Evolutionary conservation across 23 tunicate species (phyloP).

Genomic region (Ascidia mentula): DNA sequence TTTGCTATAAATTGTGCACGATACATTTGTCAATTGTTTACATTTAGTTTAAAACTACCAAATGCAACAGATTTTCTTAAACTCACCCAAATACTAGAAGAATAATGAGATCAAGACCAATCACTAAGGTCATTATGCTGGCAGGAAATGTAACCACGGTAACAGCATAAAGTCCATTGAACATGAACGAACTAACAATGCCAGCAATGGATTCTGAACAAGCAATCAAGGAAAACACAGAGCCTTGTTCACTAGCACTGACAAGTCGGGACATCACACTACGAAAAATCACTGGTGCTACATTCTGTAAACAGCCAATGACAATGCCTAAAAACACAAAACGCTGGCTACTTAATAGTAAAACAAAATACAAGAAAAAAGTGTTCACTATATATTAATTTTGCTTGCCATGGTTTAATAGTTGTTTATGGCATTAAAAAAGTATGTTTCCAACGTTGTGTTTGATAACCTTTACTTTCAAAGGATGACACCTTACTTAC

Average conservation of each 20-base stretch:
- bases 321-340: neutral
- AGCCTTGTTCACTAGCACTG: constrained; percentile 29
- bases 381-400: too few species aligned
- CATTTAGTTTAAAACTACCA: too few species aligned
- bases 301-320: neutral
- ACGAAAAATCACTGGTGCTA: constrained; percentile 49
- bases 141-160: constrained; percentile 29
- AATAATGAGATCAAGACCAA: neutral
- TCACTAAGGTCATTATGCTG: neutral
- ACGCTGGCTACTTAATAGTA: neutral
- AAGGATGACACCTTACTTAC: too few species aligned
- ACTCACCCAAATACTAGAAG: neutral
- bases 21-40: too few species aligned
- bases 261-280: constrained; percentile 65
- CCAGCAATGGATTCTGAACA: constrained; percentile 24
- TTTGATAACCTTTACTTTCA: too few species aligned
- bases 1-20: too few species aligned
- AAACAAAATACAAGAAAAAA: neutral
- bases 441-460: too few species aligned
- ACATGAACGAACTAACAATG: constrained; percentile 46
- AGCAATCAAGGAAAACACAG: constrained; percentile 57
- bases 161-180: constrained; percentile 56
- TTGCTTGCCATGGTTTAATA: too few species aligned
- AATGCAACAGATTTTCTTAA: too few species aligned
- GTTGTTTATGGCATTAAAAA: too few species aligned